Evolutionary conservation across 2,888 invertebrate species (phyloP).

Genomic region (Drosophila quinaria): DNA sequence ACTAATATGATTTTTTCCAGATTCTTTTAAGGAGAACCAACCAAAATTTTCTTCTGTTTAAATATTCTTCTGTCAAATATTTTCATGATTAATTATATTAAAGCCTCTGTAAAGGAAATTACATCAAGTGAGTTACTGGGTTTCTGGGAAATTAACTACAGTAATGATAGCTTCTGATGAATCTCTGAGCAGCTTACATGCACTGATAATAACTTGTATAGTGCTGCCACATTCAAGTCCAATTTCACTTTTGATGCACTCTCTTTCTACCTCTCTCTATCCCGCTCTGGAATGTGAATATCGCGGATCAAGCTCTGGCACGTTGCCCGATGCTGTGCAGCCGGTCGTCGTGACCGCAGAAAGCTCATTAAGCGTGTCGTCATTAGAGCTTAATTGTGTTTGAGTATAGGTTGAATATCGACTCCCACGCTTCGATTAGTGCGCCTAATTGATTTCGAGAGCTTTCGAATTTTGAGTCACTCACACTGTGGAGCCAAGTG

Average conservation of each 20-base stretch:
- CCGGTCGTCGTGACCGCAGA: conserved; percentile 17
- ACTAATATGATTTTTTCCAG: too few species aligned
- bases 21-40: too few species aligned
- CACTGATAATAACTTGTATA: not conserved
- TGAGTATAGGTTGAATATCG: conserved; percentile 20
- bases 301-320: conserved; percentile 10
- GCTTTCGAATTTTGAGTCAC: conserved; percentile 41
- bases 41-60: not conserved
- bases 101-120: not conserved
- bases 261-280: not conserved
- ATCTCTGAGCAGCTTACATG: not conserved
- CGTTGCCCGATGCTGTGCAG: conserved; percentile 15
- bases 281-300: not conserved
- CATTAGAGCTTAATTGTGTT: conserved; percentile 45
- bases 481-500: conserved; percentile 30
- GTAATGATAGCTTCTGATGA: not conserved
- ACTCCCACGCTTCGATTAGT: conserved; percentile 39
- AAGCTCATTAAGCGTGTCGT: conserved; percentile 36
- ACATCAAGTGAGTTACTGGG: not conserved
- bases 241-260: not conserved
- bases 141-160: not conserved
- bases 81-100: not conserved
- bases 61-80: not conserved
- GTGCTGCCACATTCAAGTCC: not conserved
- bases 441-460: conserved; percentile 64